Evolutionary conservation across 2,797 vertebrate species (phyloP).

Genomic region (Oryzias sinensis): DNA sequence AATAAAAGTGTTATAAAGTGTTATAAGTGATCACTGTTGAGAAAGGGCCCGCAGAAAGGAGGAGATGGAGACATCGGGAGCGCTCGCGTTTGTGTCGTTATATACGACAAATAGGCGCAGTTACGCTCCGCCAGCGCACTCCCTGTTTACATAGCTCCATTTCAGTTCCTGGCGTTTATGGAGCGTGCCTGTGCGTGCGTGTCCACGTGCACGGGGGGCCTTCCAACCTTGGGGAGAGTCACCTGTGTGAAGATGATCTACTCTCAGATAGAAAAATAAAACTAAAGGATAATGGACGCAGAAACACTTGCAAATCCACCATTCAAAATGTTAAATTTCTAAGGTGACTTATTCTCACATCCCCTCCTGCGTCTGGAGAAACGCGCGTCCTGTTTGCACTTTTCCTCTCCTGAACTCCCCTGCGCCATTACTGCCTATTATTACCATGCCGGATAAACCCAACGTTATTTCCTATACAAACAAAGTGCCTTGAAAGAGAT

Average conservation of each 20-base stretch:
- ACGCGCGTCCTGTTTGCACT: constrained; percentile 24
- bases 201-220: constrained; percentile 23
- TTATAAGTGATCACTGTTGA: too few species aligned
- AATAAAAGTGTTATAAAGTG: too few species aligned
- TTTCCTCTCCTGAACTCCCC: constrained; percentile 33
- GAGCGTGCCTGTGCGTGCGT: constrained; percentile 23
- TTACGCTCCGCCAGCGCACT: constrained; percentile 88
- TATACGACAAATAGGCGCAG: constrained; percentile 90
- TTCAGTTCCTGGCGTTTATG: constrained; percentile 85
- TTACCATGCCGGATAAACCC: constrained; percentile 77
- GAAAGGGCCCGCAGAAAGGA: constrained; percentile 65
- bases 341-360: constrained; percentile 58
- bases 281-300: constrained; percentile 4
- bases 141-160: constrained; percentile 95
- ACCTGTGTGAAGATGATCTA: constrained; percentile 29
- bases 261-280: constrained; percentile 21
- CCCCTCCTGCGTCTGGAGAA: constrained; percentile 30
- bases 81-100: constrained; percentile 94
- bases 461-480: constrained; percentile 87
- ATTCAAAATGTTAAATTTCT: constrained; percentile 47
- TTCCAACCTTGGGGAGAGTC: constrained; percentile 51
- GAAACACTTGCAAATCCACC: constrained; percentile 14
- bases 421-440: constrained; percentile 67
- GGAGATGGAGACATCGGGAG: constrained; percentile 94
- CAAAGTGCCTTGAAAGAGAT: constrained; percentile 88